Conservation (phyloP, 2,113 vertebrate genomes). For the Macrotis lagotis region DNA sequence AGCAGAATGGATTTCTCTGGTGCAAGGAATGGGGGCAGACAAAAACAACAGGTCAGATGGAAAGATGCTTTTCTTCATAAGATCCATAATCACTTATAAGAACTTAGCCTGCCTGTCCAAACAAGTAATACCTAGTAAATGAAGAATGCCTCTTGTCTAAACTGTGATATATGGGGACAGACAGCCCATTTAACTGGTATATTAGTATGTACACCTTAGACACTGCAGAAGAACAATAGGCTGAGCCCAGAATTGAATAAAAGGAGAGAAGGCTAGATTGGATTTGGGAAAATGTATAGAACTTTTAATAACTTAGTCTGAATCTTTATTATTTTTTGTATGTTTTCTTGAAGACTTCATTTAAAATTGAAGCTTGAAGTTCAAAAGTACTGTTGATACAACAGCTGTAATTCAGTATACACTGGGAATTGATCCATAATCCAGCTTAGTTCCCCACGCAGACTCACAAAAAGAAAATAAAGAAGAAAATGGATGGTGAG, state of each 20-base stretch:
- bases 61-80: background rate
- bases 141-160: background rate
- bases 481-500: constrained; percentile 37
- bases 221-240: background rate
- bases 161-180: background rate
- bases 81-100: background rate
- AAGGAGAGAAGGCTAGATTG: background rate
- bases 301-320: background rate
- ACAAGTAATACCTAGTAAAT: background rate
- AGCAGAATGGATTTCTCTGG: background rate
- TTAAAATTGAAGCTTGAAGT: constrained; percentile 65
- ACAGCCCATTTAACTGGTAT: background rate
- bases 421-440: constrained; percentile 37
- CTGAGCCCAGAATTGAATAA: background rate
- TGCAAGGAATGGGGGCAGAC: background rate
- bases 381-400: constrained; percentile 52
- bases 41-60: background rate
- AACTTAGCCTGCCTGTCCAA: background rate
- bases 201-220: background rate
- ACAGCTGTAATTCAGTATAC: constrained; percentile 55
- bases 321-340: constrained; percentile 42
- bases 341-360: constrained; percentile 61
- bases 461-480: background rate
- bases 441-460: constrained; percentile 43
- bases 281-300: background rate